Evolutionary conservation across 2,113 vertebrate genomes (phyloP), one percentile per base, ranked within the genome.

Genomic region (Macquaria ambigua): DNA sequence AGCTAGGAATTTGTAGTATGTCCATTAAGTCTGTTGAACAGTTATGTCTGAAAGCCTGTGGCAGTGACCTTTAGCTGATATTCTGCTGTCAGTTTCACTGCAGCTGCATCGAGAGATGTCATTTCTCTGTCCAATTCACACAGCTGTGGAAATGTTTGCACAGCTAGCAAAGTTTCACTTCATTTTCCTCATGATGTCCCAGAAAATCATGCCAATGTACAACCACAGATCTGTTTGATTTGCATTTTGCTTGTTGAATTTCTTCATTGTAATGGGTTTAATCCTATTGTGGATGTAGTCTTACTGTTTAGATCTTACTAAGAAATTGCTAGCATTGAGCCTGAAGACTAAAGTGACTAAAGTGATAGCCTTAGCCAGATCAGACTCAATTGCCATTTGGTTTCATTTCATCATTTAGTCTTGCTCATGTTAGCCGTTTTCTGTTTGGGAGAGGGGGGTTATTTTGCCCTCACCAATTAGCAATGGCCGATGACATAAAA

Each of bases 11-110:
- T 16, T 52, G 1, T 21, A 52, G 5, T 12, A 50, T 48, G 16
- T 62, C 41, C 11, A 75, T 78, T 41, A 23, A 25, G 21, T 72
- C 53, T 74, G 58, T 20, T 34, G 8, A 58, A 41, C 31, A 73
- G 66, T 67, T 23, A 87, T n/a, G 53, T 74, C 55, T 80, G 43
- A 67, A 31, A 43, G 8, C 74, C 67, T 55, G 48, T 73, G 64
- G 50, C 46, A 74, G 46, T 58, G 77, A 75, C 16, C 79, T 8
- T 73, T 71, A 69, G 28, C 46, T 41, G 41, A 74, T 50, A n/a
- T 41, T 80, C 56, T 20, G 25, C 59, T 31, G 55, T 63, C 23
- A 14, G 31, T 50, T 77, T 52, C 20, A 75, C 21, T 50, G 41
- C 41, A 46, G 62, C 39, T 59, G 43, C 46, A 34, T 43, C 3